Evolutionary conservation across 2,113 vertebrate genomes (phyloP).

Genomic region (Oplegnathus fasciatus): DNA sequence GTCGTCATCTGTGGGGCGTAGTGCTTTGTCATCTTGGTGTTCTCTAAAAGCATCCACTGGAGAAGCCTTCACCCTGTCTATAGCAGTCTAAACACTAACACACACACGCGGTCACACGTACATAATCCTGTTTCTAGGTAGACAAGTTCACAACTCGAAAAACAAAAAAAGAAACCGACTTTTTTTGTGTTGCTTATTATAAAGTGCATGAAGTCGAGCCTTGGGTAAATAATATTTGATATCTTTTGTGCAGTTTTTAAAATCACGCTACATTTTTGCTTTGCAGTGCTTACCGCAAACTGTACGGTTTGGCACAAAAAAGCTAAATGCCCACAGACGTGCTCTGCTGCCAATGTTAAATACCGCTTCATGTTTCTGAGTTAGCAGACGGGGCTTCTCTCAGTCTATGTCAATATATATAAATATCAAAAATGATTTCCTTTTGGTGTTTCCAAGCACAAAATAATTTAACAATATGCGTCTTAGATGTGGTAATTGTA

Average conservation of each 20-base stretch:
- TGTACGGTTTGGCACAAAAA: slow-evolving; percentile 88
- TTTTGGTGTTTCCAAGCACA: slow-evolving; percentile 94
- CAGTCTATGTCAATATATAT: slow-evolving; percentile 83
- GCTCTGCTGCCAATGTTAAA: slow-evolving; percentile 90
- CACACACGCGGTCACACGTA: slow-evolving; percentile 67
- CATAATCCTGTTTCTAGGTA: slow-evolving; percentile 81
- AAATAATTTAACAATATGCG: slow-evolving; percentile 89
- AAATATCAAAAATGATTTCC: slow-evolving; percentile 87
- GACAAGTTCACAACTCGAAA: slow-evolving; percentile 90
- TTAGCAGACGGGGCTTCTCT: slow-evolving; percentile 91
- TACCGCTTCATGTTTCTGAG: slow-evolving; percentile 91
- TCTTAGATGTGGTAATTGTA: slow-evolving; percentile 90
- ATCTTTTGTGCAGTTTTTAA: slow-evolving; percentile 87
- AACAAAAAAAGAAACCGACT: slow-evolving; percentile 85
- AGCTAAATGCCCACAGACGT: slow-evolving; percentile 85
- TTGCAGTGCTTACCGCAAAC: slow-evolving; percentile 92
- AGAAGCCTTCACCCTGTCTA: slow-evolving; percentile 80
- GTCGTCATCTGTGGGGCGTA: slow-evolving; percentile 83
- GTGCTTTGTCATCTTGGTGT: slow-evolving; percentile 88
- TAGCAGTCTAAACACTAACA: slow-evolving; percentile 80
- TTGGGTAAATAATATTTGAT: slow-evolving; percentile 90
- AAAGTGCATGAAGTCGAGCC: slow-evolving; percentile 96
- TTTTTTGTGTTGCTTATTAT: slow-evolving; percentile 94
- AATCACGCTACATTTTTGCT: slow-evolving; percentile 85
- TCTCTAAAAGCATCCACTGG: slow-evolving; percentile 85